Evolutionary conservation across 2,797 vertebrate species (phyloP).

Genomic region (Serranus cabrilla): DNA sequence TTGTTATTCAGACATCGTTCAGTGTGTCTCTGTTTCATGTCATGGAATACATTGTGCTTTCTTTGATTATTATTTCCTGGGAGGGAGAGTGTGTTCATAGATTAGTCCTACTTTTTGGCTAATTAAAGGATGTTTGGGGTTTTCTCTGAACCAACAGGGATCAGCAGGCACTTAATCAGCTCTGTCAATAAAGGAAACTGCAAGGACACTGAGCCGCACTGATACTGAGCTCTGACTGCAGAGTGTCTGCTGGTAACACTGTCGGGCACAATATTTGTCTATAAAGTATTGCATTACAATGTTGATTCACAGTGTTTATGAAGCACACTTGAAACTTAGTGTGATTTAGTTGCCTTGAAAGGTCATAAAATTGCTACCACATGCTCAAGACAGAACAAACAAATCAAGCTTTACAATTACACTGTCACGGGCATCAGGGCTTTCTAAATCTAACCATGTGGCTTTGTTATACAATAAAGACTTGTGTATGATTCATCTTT

Average conservation of each 20-base stretch:
- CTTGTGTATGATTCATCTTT: conserved; percentile 17
- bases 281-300: conserved; percentile 40
- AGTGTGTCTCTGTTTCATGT: conserved; percentile 18
- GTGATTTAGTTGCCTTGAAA: conserved; percentile 48
- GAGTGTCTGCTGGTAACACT: conserved; percentile 17
- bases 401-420: conserved; percentile 36
- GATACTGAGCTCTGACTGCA: conserved; percentile 45
- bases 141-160: conserved; percentile 64
- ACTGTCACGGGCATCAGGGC: conserved; percentile 26
- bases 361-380: conserved; percentile 59
- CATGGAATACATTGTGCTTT: conserved; percentile 33
- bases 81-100: conserved; percentile 66
- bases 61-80: conserved; percentile 67
- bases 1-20: conserved; percentile 13
- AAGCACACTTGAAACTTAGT: conserved; percentile 33
- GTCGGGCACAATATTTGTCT: conserved; percentile 28
- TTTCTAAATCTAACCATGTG: conserved; percentile 40
- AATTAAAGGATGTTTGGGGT: conserved; percentile 82
- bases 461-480: conserved; percentile 23
- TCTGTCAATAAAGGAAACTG: conserved; percentile 83
- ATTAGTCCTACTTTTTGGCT: conserved; percentile 69
- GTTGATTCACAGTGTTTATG: conserved; percentile 47
- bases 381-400: conserved; percentile 56
- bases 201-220: conserved; percentile 32
- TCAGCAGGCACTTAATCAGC: conserved; percentile 74